A percentile compares a stretch with the other conserved stretches of the same genome.
Evolutionary conservation across 2,113 vertebrate species (phyloP).

Genomic region (Sus scrofa): T2T-Sscrofa CM000818.6:113767001-113767500

Average conservation of each 20-base stretch:
- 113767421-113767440: not conserved
- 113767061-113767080: not conserved
- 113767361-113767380: not conserved
- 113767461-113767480: not conserved
- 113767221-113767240: not conserved
- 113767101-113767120: not conserved
- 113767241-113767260: not conserved
- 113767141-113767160: not conserved
- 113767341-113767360: not conserved
- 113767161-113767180: not conserved
- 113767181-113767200: not conserved
- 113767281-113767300: not conserved
- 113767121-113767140: not conserved
- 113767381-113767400: not conserved
- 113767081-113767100: constrained; percentile 12
- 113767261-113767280: not conserved
- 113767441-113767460: not conserved
- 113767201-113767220: not conserved
- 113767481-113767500: too few species aligned
- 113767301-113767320: not conserved
- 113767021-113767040: not conserved
- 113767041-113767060: constrained; percentile 23
- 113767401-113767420: not conserved
- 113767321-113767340: not conserved
- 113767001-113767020: not conserved